Evolutionary conservation across 2,113 vertebrate species (phyloP).

Genomic region (Hemicordylus capensis): DNA sequence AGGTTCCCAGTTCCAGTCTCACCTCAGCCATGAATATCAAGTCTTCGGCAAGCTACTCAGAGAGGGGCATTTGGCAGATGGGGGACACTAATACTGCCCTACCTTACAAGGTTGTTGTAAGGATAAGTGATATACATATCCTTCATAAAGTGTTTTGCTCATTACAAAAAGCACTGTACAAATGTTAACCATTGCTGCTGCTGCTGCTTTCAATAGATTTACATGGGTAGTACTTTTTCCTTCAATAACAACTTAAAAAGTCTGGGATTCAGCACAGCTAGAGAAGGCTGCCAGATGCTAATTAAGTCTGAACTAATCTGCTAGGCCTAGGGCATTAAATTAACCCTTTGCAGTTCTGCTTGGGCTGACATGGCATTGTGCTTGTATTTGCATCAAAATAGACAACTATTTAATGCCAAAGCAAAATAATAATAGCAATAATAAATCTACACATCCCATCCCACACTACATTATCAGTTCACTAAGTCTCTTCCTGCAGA

Average conservation of each 20-base stretch:
- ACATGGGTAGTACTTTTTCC: background rate
- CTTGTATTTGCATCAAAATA: conserved; percentile 1
- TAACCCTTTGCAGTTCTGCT: background rate
- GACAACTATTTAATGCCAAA: background rate
- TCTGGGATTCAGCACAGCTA: background rate
- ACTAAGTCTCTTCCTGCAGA: conserved; percentile 13
- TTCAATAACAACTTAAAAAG: background rate
- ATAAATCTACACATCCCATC: background rate
- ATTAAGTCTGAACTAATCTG: conserved; percentile 10
- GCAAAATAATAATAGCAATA: background rate
- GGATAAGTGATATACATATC: background rate
- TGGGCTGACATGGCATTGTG: background rate
- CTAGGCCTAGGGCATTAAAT: background rate
- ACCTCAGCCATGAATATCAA: background rate
- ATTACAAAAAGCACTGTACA: background rate
- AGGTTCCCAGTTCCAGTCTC: background rate
- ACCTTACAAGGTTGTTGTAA: too few relatives aligned
- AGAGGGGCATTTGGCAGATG: too few relatives aligned
- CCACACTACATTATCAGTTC: background rate
- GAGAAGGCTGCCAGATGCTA: background rate
- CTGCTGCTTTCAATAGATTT: background rate
- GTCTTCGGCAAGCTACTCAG: background rate
- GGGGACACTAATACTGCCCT: background rate
- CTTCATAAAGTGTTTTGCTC: background rate
- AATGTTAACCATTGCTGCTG: background rate